Evolutionary conservation across 2,888 invertebrate species (phyloP), one percentile per base, ranked within the genome.

Genomic region (Euproctis similis): DNA sequence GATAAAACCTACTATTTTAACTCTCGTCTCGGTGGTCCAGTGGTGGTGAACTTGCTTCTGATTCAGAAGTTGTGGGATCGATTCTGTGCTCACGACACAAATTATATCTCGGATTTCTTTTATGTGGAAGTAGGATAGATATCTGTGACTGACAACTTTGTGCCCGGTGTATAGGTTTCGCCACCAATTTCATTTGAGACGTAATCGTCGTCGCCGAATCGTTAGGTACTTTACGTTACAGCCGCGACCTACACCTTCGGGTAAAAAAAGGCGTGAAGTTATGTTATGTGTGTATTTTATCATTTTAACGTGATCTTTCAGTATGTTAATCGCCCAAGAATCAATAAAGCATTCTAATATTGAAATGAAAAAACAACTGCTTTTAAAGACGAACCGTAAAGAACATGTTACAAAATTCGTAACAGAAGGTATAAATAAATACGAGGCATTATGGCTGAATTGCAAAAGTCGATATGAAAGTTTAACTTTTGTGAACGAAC

Each of bases 381-480:
- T 76, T 8, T 19, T 77, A 18, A 46, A 62, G 7, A 66, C 69
- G 53, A 65, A 67, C 29, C 57, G 46, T 4, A 69, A 63, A 28
- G 18, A 17, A 3, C 59, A 68, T 30, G 48, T 67, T 8, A 34
- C 35, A 8, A 62, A 70, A 31, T 59, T 66, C 21, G 51, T 68
- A 2, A 42, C 51, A 12, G 45, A 38, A 4, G 67, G 67, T 6
- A 64, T 65, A 42, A 66, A 61, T 24, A 76, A 68, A 44, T 76
- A 77, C 40, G 74, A 81, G 44, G 45, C 59, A 1, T 30, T 72
- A 8, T 80, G 82, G 81, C 11, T 54, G 16, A 42, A 54, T 28
- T 53, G 63, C 29, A 75, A 78, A 46, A 52, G 39, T 16, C 54
- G 68, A 48, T 77, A 62, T 39, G 75, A 81, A 51, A 74, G 59